Base-by-base conservation (phyloP, 1,140 invertebrate genomes). In the Holcopasites calliopsidis region DNA sequence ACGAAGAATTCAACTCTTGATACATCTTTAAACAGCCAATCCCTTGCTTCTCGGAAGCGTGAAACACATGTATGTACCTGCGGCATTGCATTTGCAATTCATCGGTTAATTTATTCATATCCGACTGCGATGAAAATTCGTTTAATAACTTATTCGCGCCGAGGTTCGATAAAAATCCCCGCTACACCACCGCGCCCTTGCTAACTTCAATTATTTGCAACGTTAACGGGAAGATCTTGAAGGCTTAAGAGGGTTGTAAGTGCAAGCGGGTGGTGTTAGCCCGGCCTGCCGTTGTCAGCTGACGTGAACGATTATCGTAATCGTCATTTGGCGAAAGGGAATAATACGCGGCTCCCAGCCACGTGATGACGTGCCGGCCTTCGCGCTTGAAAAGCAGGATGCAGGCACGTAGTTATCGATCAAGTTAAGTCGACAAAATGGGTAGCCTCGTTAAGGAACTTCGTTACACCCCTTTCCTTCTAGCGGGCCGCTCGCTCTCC, bases 381-480 rank as follows among this genome's bases (percentile, higher is more conserved):
- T 76, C 80, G 80, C 52, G 65, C 50, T 54, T 82, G 80, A 79
- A 82, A 79, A 74, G 80, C 80, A 72, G 70, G 58, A 68, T 75
- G 80, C 78, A 82, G 80, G 65, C 74, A 82, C 86, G 80, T 76
- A 86, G 87, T 87, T 88, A 88, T 88, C 86, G 87, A 89, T 87
- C 85, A 87, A 83, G 80, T 82, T 83, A 83, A 83, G 81, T 85
- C 84, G 86, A 79, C 85, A 80, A 85, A 87, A 86, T 85, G 84
- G 87, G 85, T 87, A 87, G 86, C 85, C 87, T 88, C 86, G 87
- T 88, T 88, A 89, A 86, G 85, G 75, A 89, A 89, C 85, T 89
- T 88, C 83, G 85, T 86, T 87, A 86, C 82, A 61, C 54, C 73
- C 57, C 73, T 68, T 28, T 68, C 62, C 31, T 42, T 47, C 44